Percentiles rank a stretch among this genome's conserved stretches.
These are phyloP conservation scores for Channallabes apus DNA, from an alignment of 2,797 vertebrate genomes.

Conservation along the genomic window DNA sequence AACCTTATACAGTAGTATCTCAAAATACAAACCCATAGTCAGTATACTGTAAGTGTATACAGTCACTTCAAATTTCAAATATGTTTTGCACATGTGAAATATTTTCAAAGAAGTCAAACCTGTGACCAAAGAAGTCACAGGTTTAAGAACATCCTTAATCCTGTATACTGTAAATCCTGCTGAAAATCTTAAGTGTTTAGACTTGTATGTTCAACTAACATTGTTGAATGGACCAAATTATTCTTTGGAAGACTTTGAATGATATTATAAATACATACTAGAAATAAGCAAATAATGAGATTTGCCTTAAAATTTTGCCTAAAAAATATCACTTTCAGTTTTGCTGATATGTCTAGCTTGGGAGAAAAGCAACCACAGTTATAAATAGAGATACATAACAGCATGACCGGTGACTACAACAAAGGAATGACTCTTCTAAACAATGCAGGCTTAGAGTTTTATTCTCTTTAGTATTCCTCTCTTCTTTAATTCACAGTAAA, in stretches of 20 bases:
- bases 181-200: neutral
- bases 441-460: neutral
- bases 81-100: conserved; percentile 24
- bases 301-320: neutral
- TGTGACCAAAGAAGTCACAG: neutral
- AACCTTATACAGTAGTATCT: neutral
- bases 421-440: conserved; percentile 1
- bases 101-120: neutral
- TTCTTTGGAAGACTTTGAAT: neutral
- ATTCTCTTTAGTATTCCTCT: conserved; percentile 24
- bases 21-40: neutral
- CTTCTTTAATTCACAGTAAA: conserved; percentile 7
- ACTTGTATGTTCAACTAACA: neutral
- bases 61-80: conserved; percentile 2
- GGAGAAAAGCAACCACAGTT: neutral
- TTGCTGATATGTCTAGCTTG: neutral
- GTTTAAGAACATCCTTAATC: neutral
- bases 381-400: neutral
- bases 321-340: neutral
- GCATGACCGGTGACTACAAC: conserved; percentile 17
- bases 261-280: neutral
- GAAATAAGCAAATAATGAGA: neutral
- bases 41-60: neutral
- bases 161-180: neutral
- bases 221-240: neutral